Percentiles rank a stretch among this genome's conserved stretches.
Evolutionary conservation across 2,797 vertebrate genomes (phyloP).

Genomic region (Rhynchonycteris naso): DNA sequence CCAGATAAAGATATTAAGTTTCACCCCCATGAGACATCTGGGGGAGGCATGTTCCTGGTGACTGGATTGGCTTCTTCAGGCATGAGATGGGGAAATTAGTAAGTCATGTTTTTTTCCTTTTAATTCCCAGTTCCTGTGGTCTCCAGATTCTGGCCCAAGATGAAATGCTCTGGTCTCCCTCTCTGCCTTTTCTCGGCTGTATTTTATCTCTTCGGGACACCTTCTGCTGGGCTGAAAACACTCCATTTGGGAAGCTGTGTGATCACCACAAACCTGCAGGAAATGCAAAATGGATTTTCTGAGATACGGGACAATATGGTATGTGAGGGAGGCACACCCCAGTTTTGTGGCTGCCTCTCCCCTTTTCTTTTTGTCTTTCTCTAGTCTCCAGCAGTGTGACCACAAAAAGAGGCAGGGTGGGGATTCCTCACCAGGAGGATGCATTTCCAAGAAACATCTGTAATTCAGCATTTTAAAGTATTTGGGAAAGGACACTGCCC

Average conservation of each 20-base stretch:
- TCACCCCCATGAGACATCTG: neutral
- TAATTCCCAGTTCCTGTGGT: constrained; percentile 25
- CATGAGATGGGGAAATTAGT: neutral
- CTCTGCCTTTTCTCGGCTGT: constrained; percentile 37
- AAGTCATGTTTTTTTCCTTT: constrained; percentile 35
- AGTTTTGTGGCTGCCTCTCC: neutral
- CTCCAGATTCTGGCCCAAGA: constrained; percentile 53
- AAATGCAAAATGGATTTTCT: constrained; percentile 68
- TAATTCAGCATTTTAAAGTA: neutral
- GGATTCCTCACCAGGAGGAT: neutral
- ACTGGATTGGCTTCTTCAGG: neutral
- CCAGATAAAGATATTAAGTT: neutral
- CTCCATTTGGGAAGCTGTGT: constrained; percentile 74
- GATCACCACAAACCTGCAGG: constrained; percentile 64
- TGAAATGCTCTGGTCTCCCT: constrained; percentile 47
- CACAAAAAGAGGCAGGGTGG: neutral
- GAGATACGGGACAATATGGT: constrained; percentile 69
- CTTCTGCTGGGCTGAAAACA: constrained; percentile 49
- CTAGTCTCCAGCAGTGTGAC: neutral
- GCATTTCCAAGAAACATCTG: neutral
- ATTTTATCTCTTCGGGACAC: constrained; percentile 14
- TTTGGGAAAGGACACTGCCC: neutral
- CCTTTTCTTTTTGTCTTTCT: neutral
- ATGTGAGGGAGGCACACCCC: neutral
- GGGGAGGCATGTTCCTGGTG: neutral